phyloP scores from a whole-genome alignment of 23 tunicate species.

The Clavelina lepadiformis region DNA sequence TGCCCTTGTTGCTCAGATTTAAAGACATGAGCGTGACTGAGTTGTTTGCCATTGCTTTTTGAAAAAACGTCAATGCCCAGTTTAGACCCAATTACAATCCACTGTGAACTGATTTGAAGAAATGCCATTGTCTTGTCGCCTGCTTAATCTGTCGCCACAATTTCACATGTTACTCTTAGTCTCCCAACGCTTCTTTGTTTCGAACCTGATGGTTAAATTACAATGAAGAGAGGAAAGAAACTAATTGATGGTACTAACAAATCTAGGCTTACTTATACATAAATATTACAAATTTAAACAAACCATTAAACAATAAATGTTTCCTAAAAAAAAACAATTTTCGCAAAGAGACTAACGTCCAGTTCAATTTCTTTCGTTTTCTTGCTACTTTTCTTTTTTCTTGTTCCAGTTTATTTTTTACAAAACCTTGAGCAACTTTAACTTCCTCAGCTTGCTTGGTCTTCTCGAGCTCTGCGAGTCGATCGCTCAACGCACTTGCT shows the following conservation, averaged over 20 bases:
- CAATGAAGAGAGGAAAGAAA: constrained; percentile 5
- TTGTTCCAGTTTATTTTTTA: constrained; percentile 6
- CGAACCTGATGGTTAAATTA: constrained; percentile 34
- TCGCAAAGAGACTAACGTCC: constrained; percentile 36
- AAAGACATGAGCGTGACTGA: neutral
- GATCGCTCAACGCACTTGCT: constrained; percentile 22
- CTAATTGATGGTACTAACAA: neutral
- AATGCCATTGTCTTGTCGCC: constrained; percentile 19
- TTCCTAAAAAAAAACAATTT: neutral
- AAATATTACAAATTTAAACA: neutral
- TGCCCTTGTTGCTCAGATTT: too few species aligned
- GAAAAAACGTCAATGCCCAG: constrained; percentile 6
- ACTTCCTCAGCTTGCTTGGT: constrained; percentile 1
- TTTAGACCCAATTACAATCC: constrained; percentile 17
- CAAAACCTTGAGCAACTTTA: constrained; percentile 16
- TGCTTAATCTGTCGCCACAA: neutral
- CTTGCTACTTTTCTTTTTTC: constrained; percentile 32
- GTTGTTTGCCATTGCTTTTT: constrained; percentile 2
- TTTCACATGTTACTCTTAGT: constrained; percentile 84
- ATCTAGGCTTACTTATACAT: neutral
- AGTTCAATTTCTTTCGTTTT: constrained; percentile 58
- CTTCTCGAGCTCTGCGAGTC: constrained; percentile 14
- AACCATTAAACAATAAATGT: neutral
- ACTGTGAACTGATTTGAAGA: constrained; percentile 4
- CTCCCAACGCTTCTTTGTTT: constrained; percentile 79